Base-by-base conservation (phyloP, 2,888 invertebrate species). In the Venusia cambrica region DNA sequence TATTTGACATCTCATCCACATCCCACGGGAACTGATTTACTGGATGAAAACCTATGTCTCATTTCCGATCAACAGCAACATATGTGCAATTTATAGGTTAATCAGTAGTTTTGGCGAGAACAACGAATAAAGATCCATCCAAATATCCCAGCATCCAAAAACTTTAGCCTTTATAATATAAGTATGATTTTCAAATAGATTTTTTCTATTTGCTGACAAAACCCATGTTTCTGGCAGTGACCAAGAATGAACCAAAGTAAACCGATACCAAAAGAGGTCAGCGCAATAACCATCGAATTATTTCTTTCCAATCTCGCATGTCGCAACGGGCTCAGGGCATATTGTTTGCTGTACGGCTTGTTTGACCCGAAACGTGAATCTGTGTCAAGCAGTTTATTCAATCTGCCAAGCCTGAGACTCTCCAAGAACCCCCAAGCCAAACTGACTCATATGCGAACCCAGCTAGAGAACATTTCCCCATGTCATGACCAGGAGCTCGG, bases 301-400 rank as follows among this genome's bases (percentile, higher is more conserved):
- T 50, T 68, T 59, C 53, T 60, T 62, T 53, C 57, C 60, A 59
- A 71, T 62, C 54, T 36, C 53, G 57, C 24, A 59, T 66, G 78
- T 80, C 69, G 85, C 73, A 78, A 81, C 77, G 55, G 79, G 77
- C 71, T 34, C 39, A 51, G 21, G 38, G 47, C 48, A 65, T 73
- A 73, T 71, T 70, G 72, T 78, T 75, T 77, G 73, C 73, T 54
- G 69, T 59, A 55, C 64, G 54, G 67, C 72, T 75, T 70, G 77
- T 72, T 73, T 85, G 85, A 84, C 85, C 87, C 81, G 78, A 84
- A 84, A 79, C 73, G 69, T 65, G 81, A 84, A 87, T 83, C 80
- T 87, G 81, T 87, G 87, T 87, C 87, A 87, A 87, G 87, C 77
- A 78, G 87, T 87, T 87, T 87, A 87, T 87, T 87, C 84, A 87